phyloP scores from a whole-genome alignment of 2,113 vertebrate genomes.

The Xenus cinereus region DNA sequence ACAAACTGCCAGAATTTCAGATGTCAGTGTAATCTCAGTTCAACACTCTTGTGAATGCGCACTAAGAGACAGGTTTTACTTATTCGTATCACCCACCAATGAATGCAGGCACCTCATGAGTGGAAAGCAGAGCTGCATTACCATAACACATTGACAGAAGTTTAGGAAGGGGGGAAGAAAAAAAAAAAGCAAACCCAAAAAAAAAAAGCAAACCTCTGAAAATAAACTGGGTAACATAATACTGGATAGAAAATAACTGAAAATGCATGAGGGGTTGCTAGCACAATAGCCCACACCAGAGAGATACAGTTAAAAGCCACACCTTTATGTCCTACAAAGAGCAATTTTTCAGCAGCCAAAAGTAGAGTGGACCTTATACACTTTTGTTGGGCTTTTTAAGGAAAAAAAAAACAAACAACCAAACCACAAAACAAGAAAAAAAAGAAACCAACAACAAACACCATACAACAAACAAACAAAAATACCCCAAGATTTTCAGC shows the following conservation, averaged over 20 bases:
- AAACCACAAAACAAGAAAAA: not conserved
- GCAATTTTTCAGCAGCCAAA: not conserved
- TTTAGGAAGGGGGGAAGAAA: constrained; percentile 1
- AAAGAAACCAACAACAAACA: not conserved
- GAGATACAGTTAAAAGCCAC: not conserved
- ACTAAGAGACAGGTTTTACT: constrained; percentile 68
- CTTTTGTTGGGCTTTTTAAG: not conserved
- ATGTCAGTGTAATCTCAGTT: constrained; percentile 71
- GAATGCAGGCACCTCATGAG: constrained; percentile 65
- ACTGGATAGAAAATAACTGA: constrained; percentile 43
- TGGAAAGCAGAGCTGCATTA: constrained; percentile 57
- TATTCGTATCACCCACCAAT: constrained; percentile 69
- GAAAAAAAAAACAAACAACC: not conserved
- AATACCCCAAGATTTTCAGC: not conserved
- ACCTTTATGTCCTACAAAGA: not conserved
- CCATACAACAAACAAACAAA: not conserved
- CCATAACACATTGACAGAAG: constrained; percentile 68
- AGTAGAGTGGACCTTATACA: not conserved
- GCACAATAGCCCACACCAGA: not conserved
- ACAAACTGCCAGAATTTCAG: constrained; percentile 67
- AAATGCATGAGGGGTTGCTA: constrained; percentile 17
- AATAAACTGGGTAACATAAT: constrained; percentile 42
- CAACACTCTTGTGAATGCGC: constrained; percentile 64
- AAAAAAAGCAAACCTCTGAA: not conserved
- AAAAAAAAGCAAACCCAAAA: not conserved